Base-by-base conservation (phyloP, 2,888 invertebrate genomes). In the Urechis unicinctus region DNA sequence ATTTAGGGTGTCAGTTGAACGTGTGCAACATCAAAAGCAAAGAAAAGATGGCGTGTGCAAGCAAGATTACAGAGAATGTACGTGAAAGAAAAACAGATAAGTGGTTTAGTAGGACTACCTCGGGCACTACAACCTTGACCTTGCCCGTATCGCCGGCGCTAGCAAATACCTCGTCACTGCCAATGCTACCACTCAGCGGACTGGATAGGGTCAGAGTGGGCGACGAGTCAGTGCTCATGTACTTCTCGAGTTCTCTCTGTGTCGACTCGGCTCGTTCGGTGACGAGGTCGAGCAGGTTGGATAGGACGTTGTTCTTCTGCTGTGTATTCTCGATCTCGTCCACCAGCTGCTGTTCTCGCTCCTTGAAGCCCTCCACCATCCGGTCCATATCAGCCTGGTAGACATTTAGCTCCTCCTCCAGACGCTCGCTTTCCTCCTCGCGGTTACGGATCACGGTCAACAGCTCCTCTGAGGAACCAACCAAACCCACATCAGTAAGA, bases 341-440 rank as follows among this genome's bases (percentile, higher is more conserved):
- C 13, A 69, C 54, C 49, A 73, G 62, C 53, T 71, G 69, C 47
- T 59, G 53, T 55, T 74, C 74, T 30, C 67, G 62, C 24, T 61
- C 61, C 50, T 66, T 53, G 55, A 70, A 66, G 28, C 70, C 69
- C 49, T 69, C 69, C 50, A 70, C 61, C 21, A 70, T 54, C 6
- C 61, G 64, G 44, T 66, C 64, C 26, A 71, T 52, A 45, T 67
- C 63, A 2, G 59, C 56, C 45, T 66, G 60, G 30, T 69, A 56
- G 28, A 61, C 66, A 24, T 58, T 56, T 9, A 74, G 57, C 55
- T 75, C 72, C 17, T 63, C 62, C 47, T 67, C 86, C 71, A 88
- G 82, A 1, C 82, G 80, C 42, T 86, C 87, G 52, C 89, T 79
- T 73, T 92, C 90, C 65, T 85, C 81, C 73, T 86, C 87, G 41